phyloP scores from a whole-genome alignment of 2,113 vertebrate species.

The Alexandromys fortis region DNA sequence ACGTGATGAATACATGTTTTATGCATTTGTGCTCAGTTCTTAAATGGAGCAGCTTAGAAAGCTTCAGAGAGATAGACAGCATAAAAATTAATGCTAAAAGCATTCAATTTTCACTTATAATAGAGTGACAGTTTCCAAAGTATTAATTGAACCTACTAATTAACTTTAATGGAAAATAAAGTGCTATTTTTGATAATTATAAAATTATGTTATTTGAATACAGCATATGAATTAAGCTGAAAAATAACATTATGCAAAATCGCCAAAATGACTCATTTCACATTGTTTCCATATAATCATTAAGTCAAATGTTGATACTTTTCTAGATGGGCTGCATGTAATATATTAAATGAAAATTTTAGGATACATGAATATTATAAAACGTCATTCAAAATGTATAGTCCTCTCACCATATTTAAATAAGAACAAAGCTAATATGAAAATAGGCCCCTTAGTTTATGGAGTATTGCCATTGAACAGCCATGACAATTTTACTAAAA shows the following conservation, averaged over 20 bases:
- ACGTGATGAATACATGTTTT: conserved; percentile 11
- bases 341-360: conserved; percentile 20
- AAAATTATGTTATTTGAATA: conserved; percentile 30
- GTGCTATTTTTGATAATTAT: conserved; percentile 30
- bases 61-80: not conserved
- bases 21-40: conserved; percentile 22
- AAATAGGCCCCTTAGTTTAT: not conserved
- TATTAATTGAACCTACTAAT: not conserved
- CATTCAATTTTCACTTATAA: not conserved
- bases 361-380: not conserved
- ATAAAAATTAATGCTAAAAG: not conserved
- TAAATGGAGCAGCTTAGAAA: not conserved
- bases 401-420: not conserved
- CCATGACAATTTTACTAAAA: not conserved
- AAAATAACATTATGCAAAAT: not conserved
- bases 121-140: conserved; percentile 18
- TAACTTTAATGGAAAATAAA: conserved; percentile 55
- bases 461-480: not conserved
- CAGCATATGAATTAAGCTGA: not conserved
- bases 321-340: not conserved
- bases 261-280: not conserved
- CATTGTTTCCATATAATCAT: not conserved
- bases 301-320: not conserved
- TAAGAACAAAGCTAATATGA: not conserved
- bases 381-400: not conserved